These are phyloP conservation scores for Cyrtonyx montezumae DNA, from an alignment of 2,113 vertebrate species.

Conservation along the genomic window DNA sequence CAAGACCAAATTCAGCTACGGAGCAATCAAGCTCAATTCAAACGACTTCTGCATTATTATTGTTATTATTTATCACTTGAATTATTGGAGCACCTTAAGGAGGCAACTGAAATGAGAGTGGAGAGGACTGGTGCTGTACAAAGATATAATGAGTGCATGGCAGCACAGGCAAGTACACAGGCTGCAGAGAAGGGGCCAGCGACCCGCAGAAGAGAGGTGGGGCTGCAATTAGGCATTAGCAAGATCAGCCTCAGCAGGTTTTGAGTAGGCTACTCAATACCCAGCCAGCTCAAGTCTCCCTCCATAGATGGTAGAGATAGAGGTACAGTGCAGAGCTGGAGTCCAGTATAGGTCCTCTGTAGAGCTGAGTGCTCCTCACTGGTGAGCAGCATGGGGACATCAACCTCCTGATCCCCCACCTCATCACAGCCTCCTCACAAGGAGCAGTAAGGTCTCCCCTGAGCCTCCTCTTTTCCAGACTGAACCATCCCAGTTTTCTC, in stretches of 20 bases:
- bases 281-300: not conserved
- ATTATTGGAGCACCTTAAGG: constrained; percentile 63
- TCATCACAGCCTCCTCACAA: too few species aligned
- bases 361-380: not conserved
- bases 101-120: constrained; percentile 38
- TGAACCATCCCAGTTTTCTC: not conserved
- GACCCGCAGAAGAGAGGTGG: not conserved
- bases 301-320: not conserved
- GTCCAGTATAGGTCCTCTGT: not conserved
- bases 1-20: constrained; percentile 35
- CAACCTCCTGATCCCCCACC: not conserved
- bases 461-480: not conserved
- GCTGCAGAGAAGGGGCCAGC: not conserved
- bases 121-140: constrained; percentile 16
- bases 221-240: not conserved
- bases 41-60: constrained; percentile 40
- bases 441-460: not conserved
- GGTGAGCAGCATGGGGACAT: not conserved
- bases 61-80: constrained; percentile 73
- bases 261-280: not conserved
- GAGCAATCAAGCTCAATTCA: constrained; percentile 73
- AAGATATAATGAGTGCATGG: not conserved
- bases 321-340: not conserved
- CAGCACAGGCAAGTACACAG: not conserved
- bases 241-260: not conserved